Evolutionary conservation across 2,797 vertebrate species (phyloP), one percentile per base, ranked within the genome.

Genomic region (Peromyscus eremicus): DNA sequence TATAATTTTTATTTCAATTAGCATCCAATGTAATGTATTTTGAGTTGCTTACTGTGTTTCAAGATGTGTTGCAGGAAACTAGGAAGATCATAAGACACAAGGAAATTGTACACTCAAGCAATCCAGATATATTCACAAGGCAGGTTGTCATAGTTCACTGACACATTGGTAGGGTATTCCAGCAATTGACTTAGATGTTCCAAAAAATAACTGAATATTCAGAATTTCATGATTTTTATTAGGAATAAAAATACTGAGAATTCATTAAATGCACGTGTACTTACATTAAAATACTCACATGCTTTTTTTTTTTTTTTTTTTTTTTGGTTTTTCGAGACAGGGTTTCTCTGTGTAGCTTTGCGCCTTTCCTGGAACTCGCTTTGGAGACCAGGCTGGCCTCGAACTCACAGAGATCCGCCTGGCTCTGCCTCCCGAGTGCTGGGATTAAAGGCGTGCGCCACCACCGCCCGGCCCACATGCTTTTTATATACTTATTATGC

Each of bases 21-120:
- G n/a, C 37, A 23, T 88, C 71, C 82, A 89, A 77, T 19, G 37
- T 83, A 62, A 60, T 71, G 57, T 57, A 66, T 81, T 85, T 84
- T 91, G 32, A 75, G 23, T 76, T 83, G 52, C 11, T 27, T 40
- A 68, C 17, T 96, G 6, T 37, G 32, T 71, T 52, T 62, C 46
- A 90, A 62, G 19, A 57, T n/a, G 27, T 70, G 32, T 60, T 92
- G 92, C 55, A 89, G 60, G 66, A 92, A 93, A 83, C 64, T 70
- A 73, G 92, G 11, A 21, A 14, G 11, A 17, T 85, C 79, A 75
- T 34, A 64, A 85, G 29, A 94, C 5, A n/a, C 60, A 32, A n/a
- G 77, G 82, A 89, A 11, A 29, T 32, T 32, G 40, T 86, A 19
- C 21, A 19, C 12, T 60, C 10, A 79, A 40, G 19, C 64, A 76